phyloP scores from a whole-genome alignment of 35 echinoderm and acorn worm species.

The Heliocidaris erythrogramma region DNA sequence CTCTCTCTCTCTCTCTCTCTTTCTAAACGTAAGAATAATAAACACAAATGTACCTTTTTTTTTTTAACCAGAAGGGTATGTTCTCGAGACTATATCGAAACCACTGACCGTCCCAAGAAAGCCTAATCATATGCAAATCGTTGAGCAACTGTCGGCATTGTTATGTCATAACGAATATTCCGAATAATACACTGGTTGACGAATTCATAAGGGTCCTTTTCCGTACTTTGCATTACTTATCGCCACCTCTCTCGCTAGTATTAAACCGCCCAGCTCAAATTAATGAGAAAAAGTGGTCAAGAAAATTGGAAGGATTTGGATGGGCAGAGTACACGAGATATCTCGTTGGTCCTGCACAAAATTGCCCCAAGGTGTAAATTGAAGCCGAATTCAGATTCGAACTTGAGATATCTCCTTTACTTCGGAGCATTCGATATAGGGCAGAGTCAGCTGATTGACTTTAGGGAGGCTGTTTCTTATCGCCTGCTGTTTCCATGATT shows the following conservation, averaged over 20 bases:
- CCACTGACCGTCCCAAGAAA: no score
- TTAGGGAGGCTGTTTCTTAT: neutral
- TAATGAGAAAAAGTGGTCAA: neutral
- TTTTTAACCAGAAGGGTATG: no score
- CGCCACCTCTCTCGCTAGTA: neutral
- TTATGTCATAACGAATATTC: neutral
- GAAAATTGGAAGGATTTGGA: constrained; percentile 13
- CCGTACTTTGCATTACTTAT: neutral
- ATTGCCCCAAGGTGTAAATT: neutral
- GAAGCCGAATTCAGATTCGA: neutral
- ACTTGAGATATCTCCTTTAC: neutral
- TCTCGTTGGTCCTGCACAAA: neutral
- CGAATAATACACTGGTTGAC: neutral
- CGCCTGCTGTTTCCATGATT: neutral
- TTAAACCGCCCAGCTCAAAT: neutral
- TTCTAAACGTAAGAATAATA: no score
- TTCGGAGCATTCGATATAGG: neutral
- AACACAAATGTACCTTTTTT: no score
- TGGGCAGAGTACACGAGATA: neutral
- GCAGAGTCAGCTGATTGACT: neutral
- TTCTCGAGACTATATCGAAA: no score
- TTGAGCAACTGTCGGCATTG: neutral
- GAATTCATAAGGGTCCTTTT: neutral
- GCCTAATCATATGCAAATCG: no score
- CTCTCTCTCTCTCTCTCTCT: no score